Base-by-base conservation (phyloP, 2,888 invertebrate species). In the Allygus modestus region DNA sequence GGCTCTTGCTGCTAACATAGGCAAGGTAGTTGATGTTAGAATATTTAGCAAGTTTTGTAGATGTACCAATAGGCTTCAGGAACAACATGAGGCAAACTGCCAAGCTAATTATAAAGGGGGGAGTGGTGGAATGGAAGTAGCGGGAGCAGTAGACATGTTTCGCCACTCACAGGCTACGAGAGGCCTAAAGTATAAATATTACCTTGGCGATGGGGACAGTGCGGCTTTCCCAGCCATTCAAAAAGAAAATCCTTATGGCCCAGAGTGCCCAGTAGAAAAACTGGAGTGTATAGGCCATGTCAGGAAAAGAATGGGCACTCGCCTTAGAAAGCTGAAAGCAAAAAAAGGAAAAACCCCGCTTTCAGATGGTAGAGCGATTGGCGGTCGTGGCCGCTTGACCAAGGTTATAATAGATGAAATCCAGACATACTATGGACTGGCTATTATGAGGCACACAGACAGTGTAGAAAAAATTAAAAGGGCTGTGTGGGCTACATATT, bases 121-220 rank as follows among this genome's bases (percentile, higher is more conserved):
- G 33, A 84, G 84, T 84, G 84, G 84, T 4, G 84, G 61, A 5
- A 84, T 58, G 41, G 79, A 79, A 26, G 77, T 65, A 0, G n/a
- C 1, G 9, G 65, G 33, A 7, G 20, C 65, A 37, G 20, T 54
- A 1, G 54, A 54, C 23, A 23, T 54, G 1, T 54, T 54, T 23
- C 23, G 15, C 1, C 1, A 11, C 1, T 54, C 54, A n/a, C 5
- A 54, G 15, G 23, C 1, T 4, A n/a, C 37, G 37, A 37, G 37
- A 28, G 37, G 58, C 31, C 26, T 81, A 5, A 0, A 58, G 9
- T 81, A 54, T 20, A 20, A 54, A 33, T 58, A 20, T 81, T 33
- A 4, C 15, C 73, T 81, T 31, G 61, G 81, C 2, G 81, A 58
- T 37, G 81, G 54, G 4, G 81, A 81, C 20, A n/a, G 9, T 58